phyloP scores from a whole-genome alignment of 2,888 invertebrate species.

The Pomacea canaliculata region DNA sequence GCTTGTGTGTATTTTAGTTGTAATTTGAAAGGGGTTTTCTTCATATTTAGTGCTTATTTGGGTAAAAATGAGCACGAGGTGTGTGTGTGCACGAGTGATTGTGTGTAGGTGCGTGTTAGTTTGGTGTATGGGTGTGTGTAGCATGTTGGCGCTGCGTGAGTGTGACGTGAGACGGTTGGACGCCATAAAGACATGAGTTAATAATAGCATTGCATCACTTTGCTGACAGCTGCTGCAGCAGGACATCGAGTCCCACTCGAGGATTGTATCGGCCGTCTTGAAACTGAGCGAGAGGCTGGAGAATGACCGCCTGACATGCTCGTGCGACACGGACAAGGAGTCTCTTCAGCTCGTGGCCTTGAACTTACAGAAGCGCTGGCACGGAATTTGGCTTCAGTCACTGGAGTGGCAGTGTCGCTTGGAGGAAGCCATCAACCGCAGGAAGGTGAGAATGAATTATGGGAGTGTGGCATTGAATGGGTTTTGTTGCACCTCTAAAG shows the following conservation, averaged over 20 bases:
- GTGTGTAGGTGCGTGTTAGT: background rate
- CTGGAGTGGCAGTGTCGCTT: constrained; percentile 93
- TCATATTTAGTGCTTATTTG: background rate
- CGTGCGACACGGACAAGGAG: constrained; percentile 40
- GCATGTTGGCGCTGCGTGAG: no score
- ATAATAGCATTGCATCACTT: no score
- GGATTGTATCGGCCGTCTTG: constrained; percentile 68
- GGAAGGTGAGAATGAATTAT: constrained; percentile 44
- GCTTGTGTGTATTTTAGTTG: no score
- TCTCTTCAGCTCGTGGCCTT: constrained; percentile 75
- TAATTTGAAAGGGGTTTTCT: no score
- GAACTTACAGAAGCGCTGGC: constrained; percentile 89
- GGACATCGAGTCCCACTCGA: constrained; percentile 86
- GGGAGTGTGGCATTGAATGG: background rate
- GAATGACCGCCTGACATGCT: constrained; percentile 39
- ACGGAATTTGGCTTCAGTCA: constrained; percentile 87
- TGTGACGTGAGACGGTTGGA: no score
- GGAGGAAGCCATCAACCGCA: constrained; percentile 74
- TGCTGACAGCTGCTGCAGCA: constrained; percentile 85
- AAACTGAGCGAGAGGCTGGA: constrained; percentile 68
- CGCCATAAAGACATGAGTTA: no score
- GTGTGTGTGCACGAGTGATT: constrained; percentile 8
- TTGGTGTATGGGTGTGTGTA: no score
- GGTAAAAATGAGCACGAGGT: background rate
- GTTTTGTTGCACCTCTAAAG: background rate